Evolutionary conservation across 2,113 vertebrate genomes (phyloP).

Genomic region (Limanda limanda): DNA sequence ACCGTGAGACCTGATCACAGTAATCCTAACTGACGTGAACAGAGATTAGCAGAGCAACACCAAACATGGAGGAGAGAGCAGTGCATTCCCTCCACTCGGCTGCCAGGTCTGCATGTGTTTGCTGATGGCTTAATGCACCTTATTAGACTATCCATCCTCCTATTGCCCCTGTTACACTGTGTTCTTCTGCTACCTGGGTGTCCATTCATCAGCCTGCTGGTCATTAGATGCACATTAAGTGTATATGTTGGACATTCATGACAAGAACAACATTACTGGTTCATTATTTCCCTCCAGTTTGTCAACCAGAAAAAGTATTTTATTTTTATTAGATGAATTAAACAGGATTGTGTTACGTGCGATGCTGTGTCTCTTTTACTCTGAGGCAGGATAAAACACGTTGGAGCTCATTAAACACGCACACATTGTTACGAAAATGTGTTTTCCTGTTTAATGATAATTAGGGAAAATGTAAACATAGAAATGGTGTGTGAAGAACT

Average conservation of each 20-base stretch:
- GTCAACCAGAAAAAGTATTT: no score
- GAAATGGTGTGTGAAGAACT: no score
- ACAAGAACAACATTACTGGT: not conserved
- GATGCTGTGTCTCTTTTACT: no score
- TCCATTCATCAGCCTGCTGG: not conserved
- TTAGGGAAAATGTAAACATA: no score
- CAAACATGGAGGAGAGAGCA: slow-evolving; percentile 26
- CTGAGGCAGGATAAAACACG: no score
- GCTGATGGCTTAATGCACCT: slow-evolving; percentile 47
- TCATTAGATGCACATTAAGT: not conserved
- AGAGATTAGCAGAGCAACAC: slow-evolving; percentile 45
- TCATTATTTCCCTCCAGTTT: not conserved
- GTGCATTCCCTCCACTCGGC: not conserved
- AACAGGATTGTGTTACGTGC: no score
- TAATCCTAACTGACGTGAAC: slow-evolving; percentile 58
- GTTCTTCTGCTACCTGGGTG: not conserved
- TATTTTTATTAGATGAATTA: no score
- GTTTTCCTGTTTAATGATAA: no score
- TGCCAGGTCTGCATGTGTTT: slow-evolving; percentile 20
- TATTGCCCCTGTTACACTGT: not conserved
- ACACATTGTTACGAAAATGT: no score
- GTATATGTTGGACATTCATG: not conserved
- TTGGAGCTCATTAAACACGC: no score
- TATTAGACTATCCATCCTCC: slow-evolving; percentile 8
- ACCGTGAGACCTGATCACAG: slow-evolving; percentile 29